phyloP scores from a whole-genome alignment of 2,888 invertebrate genomes.

The Cenopis cana region DNA sequence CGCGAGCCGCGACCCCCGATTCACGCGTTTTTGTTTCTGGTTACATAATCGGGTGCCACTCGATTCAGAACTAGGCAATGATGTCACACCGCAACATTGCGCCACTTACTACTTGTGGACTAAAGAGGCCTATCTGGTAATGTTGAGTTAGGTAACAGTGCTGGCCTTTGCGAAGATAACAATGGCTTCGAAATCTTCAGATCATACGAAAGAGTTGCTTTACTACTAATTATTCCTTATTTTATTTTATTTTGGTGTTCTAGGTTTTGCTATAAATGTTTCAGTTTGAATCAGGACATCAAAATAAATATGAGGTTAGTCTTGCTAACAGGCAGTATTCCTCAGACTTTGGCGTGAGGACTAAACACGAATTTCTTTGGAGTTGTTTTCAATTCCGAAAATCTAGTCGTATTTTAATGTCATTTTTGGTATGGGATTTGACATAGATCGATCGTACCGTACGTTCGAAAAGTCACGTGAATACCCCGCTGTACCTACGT shows the following conservation, averaged over 20 bases:
- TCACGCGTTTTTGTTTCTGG: slow-evolving; percentile 74
- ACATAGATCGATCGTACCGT: too few relatives aligned
- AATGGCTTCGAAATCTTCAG: slow-evolving; percentile 36
- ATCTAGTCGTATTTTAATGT: too few relatives aligned
- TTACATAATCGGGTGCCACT: slow-evolving; percentile 81
- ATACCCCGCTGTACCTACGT: too few relatives aligned
- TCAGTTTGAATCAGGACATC: neutral
- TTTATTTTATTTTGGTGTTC: neutral
- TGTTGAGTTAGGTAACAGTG: slow-evolving; percentile 50
- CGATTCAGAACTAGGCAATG: slow-evolving; percentile 77
- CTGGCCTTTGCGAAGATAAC: slow-evolving; percentile 36
- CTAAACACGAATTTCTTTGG: neutral
- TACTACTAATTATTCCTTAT: neutral
- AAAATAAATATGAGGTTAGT: too few relatives aligned
- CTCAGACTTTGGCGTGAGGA: neutral
- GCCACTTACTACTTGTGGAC: slow-evolving; percentile 69
- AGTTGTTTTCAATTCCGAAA: too few relatives aligned
- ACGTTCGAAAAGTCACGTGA: too few relatives aligned
- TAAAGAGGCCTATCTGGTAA: slow-evolving; percentile 44
- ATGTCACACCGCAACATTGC: slow-evolving; percentile 83
- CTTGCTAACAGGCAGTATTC: too few relatives aligned
- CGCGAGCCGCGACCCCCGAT: slow-evolving; percentile 80
- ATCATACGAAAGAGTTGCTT: slow-evolving; percentile 14
- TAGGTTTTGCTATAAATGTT: neutral
- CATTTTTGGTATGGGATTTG: too few relatives aligned